phyloP scores from a whole-genome alignment of 2,888 invertebrate species.

The Hetaerina titia region DNA sequence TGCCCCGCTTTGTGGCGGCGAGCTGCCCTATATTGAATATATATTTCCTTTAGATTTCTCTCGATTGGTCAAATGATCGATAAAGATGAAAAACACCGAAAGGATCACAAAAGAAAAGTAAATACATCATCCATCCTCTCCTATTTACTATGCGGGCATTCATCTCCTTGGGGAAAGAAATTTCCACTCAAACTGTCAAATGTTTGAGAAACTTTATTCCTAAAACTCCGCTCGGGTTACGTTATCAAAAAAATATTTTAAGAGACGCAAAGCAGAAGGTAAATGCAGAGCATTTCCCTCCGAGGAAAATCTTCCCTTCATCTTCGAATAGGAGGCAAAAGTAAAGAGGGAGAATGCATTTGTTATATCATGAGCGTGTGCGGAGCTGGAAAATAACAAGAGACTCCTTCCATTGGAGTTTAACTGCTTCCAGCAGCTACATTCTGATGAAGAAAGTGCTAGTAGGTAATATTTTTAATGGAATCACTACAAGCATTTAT shows the following conservation, averaged over 20 bases:
- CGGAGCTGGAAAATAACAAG: no score
- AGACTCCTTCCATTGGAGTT: no score
- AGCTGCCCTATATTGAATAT: neutral
- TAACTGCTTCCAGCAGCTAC: no score
- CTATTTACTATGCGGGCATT: neutral
- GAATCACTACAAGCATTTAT: no score
- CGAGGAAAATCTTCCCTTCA: neutral
- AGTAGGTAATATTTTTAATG: no score
- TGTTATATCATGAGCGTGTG: neutral
- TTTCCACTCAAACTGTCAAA: constrained; percentile 27
- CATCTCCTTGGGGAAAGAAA: neutral
- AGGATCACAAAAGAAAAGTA: neutral
- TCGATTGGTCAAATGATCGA: neutral
- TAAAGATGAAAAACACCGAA: neutral
- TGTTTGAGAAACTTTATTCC: neutral
- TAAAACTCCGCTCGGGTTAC: neutral
- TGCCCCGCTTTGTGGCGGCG: neutral
- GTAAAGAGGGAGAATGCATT: neutral
- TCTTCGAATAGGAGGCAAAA: neutral
- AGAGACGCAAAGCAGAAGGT: neutral
- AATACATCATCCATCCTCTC: neutral
- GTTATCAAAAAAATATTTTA: neutral
- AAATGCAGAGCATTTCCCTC: neutral
- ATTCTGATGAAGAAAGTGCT: no score
- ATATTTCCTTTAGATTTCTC: neutral